Evolutionary conservation across 2,797 vertebrate species (phyloP).

Genomic region (Siniperca scherzeri): DNA sequence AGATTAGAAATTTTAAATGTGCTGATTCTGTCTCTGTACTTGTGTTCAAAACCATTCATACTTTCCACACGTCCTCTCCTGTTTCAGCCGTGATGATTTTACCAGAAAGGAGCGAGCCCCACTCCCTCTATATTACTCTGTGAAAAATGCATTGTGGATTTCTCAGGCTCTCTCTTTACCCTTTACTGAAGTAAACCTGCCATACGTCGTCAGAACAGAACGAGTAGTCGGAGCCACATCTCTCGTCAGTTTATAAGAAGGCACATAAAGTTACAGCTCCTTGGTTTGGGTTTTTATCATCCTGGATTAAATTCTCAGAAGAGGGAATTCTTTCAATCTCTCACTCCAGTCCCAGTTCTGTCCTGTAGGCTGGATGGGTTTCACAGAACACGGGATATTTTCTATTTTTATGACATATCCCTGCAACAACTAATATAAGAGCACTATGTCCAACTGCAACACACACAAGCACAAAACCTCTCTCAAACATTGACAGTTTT

Average conservation of each 20-base stretch:
- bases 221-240: constrained; percentile 29
- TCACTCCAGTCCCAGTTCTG: constrained; percentile 28
- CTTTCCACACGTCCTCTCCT: constrained; percentile 73
- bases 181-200: constrained; percentile 44
- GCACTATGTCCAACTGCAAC: background rate
- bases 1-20: constrained; percentile 38
- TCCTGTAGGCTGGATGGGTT: constrained; percentile 56
- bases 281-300: constrained; percentile 47
- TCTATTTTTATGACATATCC: constrained; percentile 56
- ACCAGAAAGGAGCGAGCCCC: constrained; percentile 65
- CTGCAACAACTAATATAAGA: constrained; percentile 24
- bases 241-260: constrained; percentile 53
- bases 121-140: constrained; percentile 48
- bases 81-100: constrained; percentile 81
- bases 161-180: constrained; percentile 56
- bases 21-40: constrained; percentile 56
- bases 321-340: constrained; percentile 50
- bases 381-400: constrained; percentile 57
- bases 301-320: constrained; percentile 53
- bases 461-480: background rate
- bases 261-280: constrained; percentile 42
- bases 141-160: constrained; percentile 59
- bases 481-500: constrained; percentile 7
- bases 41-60: constrained; percentile 55
- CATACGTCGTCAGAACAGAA: constrained; percentile 22